Evolutionary conservation across 2,888 invertebrate species (phyloP), one percentile per base, ranked within the genome.

Genomic region (Orthonevra nobilis): DNA sequence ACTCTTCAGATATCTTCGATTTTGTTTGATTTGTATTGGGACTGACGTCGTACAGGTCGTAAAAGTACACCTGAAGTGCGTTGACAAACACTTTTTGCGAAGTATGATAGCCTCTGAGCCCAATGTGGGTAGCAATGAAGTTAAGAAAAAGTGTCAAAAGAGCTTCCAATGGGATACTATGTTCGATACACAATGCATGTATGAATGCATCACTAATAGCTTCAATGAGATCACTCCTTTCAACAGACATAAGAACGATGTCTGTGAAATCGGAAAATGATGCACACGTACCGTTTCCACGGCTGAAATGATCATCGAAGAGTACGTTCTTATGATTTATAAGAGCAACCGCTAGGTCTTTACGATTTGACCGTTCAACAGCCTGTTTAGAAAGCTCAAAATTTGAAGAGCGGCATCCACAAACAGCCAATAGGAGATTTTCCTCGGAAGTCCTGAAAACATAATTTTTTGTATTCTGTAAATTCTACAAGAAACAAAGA

Each of bases 101-200:
- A 77, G 83, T 90, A 85, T 83, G 88, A 85, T 86, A 90, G 84
- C 84, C 90, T 85, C 85, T 90, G 89, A 84, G 90, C 83, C 92
- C 92, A 26, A 93, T 91, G 82, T 92, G 90, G n/a, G 92, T 91
- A 3, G 93, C 92, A 68, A 93, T 87, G 84, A 92, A 93, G 73
- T 92, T 92, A 64, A 93, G 85, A 83, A 93, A 93, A 7, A 92
- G 89, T 88, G 92, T 89, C 3, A 90, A 84, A 72, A 88, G 82
- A 12, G 85, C 84, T 19, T 89, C 88, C 61, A 89, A 81, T 3
- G 85, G 84, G 46, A 88, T 84, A 54, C 85, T 85, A 42, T 86
- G 87, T 81, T 86, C 86, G 23, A 88, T 84, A 64, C 88, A 86
- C 6, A 89, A 81, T 0, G 87, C 86, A 82, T 87, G 86, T 36